phyloP scores from a whole-genome alignment of 2,888 invertebrate genomes.

The Caenorhabditis auriculariae region DNA sequence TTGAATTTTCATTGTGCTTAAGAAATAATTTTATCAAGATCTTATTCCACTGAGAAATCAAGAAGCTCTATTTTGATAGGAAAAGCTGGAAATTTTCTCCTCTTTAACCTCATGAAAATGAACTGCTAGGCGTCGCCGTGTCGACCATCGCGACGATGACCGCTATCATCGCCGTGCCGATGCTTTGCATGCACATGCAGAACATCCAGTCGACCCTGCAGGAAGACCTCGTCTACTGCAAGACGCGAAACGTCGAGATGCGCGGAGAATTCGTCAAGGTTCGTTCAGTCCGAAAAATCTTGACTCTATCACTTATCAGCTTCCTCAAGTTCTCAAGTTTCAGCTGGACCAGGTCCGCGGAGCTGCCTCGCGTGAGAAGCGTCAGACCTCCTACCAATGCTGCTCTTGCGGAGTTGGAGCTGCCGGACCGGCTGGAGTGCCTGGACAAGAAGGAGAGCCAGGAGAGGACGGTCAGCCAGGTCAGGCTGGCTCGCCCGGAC shows the following conservation, averaged over 20 bases:
- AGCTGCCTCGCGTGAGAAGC: slow-evolving; percentile 21
- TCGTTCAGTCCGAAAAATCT: no score
- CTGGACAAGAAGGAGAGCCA: slow-evolving; percentile 32
- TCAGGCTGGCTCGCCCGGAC: slow-evolving; percentile 29
- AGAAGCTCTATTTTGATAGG: no score
- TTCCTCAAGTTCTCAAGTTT: no score
- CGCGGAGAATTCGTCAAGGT: slow-evolving; percentile 12
- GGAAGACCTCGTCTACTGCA: slow-evolving; percentile 33
- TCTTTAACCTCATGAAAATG: no score
- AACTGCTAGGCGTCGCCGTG: slow-evolving; percentile 39
- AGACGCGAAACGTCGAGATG: slow-evolving; percentile 6
- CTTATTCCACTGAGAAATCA: no score
- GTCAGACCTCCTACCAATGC: slow-evolving; percentile 24
- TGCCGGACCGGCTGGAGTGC: slow-evolving; percentile 32
- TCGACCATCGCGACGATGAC: slow-evolving; percentile 44
- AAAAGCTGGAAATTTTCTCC: no score
- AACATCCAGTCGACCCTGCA: slow-evolving; percentile 42
- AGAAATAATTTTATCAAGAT: no score
- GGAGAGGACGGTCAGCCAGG: slow-evolving; percentile 29
- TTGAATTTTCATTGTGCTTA: no score
- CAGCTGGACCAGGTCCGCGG: slow-evolving; percentile 8
- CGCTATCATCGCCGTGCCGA: slow-evolving; percentile 46
- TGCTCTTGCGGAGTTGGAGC: slow-evolving; percentile 32
- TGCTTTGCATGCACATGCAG: slow-evolving; percentile 53
- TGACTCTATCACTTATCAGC: no score